Evolutionary conservation across 2,113 vertebrate genomes (phyloP), one percentile per base, ranked within the genome.

Genomic region (Nothocercus julius): DNA sequence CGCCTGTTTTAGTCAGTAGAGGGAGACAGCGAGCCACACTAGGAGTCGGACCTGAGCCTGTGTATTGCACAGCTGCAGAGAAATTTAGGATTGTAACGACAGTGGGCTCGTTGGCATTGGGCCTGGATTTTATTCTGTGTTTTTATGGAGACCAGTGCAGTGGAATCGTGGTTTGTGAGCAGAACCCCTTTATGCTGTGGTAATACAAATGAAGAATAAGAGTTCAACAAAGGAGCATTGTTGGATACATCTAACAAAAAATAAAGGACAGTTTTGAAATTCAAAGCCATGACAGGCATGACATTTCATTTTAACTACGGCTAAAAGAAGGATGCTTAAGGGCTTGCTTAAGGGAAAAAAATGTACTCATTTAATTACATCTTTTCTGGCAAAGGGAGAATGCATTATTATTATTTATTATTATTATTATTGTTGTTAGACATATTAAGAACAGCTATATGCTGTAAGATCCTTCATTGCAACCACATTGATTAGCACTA

Each of bases 401-500:
- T 59, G 70, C 21, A 12, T 75, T 58, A 82, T 86, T 92, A 49
- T 62, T 94, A 59, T 73, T 72, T 78, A 82, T 72, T 85, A 86
- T 63, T 72, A 77, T 90, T 89, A 34, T 85, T 90, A 16, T 44
- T 81, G 8, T 92, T 81, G 13, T 92, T 92, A 89, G 42, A 61
- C 70, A 13, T 96, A 66, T 82, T 93, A 92, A 89, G 92, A 93
- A 45, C 83, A 87, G 56, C 81, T 85, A 22, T 56, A 16, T 32
- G 28, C 69, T 90, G 70, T 96, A 85, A 81, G 86, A 62, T 81
- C 86, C 82, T 88, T 91, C 87, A 64, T 28, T 89, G 84, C 69
- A 83, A 92, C 94, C 74, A 21, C 94, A 93, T 90, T 90, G 94
- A 94, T 93, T 92, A 89, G 83, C 83, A 42, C 69, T 86, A 88